These are phyloP conservation scores for Orchesellides sinensis DNA, from an alignment of 2,888 invertebrate species.

Conservation along the genomic window DNA sequence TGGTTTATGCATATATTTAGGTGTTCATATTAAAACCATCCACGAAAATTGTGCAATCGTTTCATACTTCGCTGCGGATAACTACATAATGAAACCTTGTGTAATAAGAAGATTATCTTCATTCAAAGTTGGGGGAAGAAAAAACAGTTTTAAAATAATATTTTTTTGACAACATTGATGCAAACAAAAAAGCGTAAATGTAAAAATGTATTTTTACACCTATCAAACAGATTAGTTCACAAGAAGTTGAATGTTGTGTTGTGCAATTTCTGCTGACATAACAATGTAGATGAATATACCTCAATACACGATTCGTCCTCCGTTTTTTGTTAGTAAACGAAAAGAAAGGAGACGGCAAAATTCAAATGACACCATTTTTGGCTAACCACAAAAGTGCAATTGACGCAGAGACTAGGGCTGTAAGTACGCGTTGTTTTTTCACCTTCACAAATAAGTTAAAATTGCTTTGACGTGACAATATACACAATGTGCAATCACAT, in stretches of 20 bases:
- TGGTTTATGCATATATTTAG: neutral
- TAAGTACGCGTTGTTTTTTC: slow-evolving; percentile 48
- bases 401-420: slow-evolving; percentile 22
- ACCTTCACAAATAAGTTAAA: slow-evolving; percentile 58
- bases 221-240: slow-evolving; percentile 56
- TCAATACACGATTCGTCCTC: slow-evolving; percentile 64
- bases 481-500: slow-evolving; percentile 53
- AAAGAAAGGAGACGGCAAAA: slow-evolving; percentile 48
- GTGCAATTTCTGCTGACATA: slow-evolving; percentile 55
- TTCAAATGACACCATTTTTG: slow-evolving; percentile 65
- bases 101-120: slow-evolving; percentile 63
- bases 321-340: slow-evolving; percentile 31
- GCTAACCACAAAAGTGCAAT: slow-evolving; percentile 52
- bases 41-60: slow-evolving; percentile 55
- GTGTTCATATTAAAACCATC: neutral
- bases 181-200: slow-evolving; percentile 40
- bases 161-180: slow-evolving; percentile 56
- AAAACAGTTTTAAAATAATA: slow-evolving; percentile 52
- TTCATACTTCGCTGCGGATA: slow-evolving; percentile 64
- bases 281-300: slow-evolving; percentile 51
- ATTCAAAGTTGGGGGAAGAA: slow-evolving; percentile 33
- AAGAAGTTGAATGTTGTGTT: slow-evolving; percentile 34
- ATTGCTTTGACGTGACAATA: slow-evolving; percentile 49
- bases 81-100: slow-evolving; percentile 62
- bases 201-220: slow-evolving; percentile 57